A percentile compares a stretch with the other conserved stretches of the same genome.
Conservation (phyloP, 2,797 vertebrate species). For the Anniella stebbinsi region DNA sequence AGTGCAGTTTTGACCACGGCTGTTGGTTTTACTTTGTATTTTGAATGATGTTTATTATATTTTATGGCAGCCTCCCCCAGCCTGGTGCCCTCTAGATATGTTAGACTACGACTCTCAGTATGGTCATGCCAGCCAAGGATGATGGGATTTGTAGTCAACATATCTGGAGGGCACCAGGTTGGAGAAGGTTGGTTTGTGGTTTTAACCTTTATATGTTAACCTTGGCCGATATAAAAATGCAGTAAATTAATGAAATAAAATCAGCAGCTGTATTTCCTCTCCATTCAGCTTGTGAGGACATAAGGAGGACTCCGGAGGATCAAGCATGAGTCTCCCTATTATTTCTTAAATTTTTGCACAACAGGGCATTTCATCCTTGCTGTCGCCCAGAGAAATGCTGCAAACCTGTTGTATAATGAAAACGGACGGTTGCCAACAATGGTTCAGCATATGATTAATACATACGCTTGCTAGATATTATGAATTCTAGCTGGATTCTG, state of each 20-base stretch:
- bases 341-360: slow-evolving; percentile 12
- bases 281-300: neutral
- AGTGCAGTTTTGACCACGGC: neutral
- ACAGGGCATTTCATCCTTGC: neutral
- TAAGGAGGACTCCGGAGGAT: neutral
- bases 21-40: neutral
- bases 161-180: too few species aligned
- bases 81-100: too few species aligned
- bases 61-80: too few species aligned
- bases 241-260: neutral
- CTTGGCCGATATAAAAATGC: neutral
- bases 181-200: too few species aligned
- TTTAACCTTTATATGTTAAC: neutral
- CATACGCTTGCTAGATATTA: slow-evolving; percentile 62
- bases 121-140: too few species aligned
- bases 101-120: neutral
- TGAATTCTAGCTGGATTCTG: slow-evolving; percentile 70
- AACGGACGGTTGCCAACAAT: slow-evolving; percentile 7
- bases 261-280: too few species aligned
- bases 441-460: slow-evolving; percentile 68
- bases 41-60: neutral
- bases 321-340: neutral
- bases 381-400: slow-evolving; percentile 18
- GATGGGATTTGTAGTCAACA: too few species aligned
- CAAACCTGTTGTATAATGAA: slow-evolving; percentile 6